Base-by-base conservation (phyloP, 1,140 invertebrate genomes). In the Gonioctena quinquepunctata region DNA sequence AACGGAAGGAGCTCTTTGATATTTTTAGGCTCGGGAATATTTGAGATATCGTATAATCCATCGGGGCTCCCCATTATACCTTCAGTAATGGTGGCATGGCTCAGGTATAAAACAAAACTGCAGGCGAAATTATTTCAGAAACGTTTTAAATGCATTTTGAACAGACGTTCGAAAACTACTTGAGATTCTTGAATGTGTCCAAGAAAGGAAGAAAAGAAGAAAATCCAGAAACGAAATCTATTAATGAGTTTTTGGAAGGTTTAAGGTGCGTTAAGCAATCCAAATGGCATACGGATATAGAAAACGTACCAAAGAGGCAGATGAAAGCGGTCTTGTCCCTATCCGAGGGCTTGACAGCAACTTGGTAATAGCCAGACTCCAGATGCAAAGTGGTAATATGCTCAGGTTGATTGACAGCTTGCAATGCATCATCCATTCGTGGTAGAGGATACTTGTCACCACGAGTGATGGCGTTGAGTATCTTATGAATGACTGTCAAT, bases 161-260 rank as follows among this genome's bases (percentile, higher is more conserved):
- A 66, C 21, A 56, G 23, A 16, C 25, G 25, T 7, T 57, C 25
- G n/a, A 67, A 27, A 16, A 67, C 61, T 8, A 13, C 33, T 48
- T 27, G 3, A 78, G 61, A 26, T 69, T 26, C n/a, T 68, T 21
- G 18, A 82, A 42, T 7, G 79, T 75, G 21, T 74, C 23, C 6
- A 63, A 48, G 25, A 80, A 66, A 65, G 70, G 66, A n/a, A 67
- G 18, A 27, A 79, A 52, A 21, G 8, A 62, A 13, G 13, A 68
- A 21, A 48, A 68, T 68, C 78, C 66, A 56, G 78, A 68, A 2
- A 72, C 54, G 60, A 76, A 71, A 27, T 69, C 67, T 71, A 56
- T 82, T 80, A 4, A 86, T 82, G 7, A 82, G 71, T 33, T 79
- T 57, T 67, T 85, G 80, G 68, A 87, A 87, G 1, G 81, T 77